Percentiles rank a stretch among this genome's conserved stretches.
Conservation (phyloP, 2,888 invertebrate genomes). For the Liopterus haemorrhoidalis region DNA sequence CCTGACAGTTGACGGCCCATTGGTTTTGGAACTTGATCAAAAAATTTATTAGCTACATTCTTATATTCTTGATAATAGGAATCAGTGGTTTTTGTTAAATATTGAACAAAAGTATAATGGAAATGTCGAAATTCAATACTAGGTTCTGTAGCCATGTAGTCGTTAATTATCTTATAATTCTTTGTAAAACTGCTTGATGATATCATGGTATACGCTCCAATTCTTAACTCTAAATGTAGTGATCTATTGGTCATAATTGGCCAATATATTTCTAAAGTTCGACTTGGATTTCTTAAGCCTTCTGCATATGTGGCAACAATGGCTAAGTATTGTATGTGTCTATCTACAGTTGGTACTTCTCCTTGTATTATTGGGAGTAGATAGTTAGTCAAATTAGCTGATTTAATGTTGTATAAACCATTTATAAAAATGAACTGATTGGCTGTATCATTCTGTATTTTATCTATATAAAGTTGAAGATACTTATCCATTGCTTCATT, state of each 20-base stretch:
- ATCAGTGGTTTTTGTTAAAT: conserved; percentile 43
- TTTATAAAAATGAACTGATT: too few relatives aligned
- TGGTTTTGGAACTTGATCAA: conserved; percentile 40
- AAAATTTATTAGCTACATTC: conserved; percentile 39
- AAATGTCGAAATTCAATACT: conserved; percentile 49
- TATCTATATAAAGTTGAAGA: too few relatives aligned
- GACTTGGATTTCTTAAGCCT: conserved; percentile 32
- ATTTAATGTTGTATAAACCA: conserved; percentile 46
- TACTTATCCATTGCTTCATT: too few relatives aligned
- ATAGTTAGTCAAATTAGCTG: too few relatives aligned
- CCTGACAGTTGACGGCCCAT: conserved; percentile 34
- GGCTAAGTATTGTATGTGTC: conserved; percentile 43
- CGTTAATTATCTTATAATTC: too few relatives aligned
- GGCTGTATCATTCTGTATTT: too few relatives aligned
- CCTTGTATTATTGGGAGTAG: too few relatives aligned
- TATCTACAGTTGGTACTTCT: conserved; percentile 34
- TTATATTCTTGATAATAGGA: conserved; percentile 41
- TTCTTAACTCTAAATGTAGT: conserved; percentile 44
- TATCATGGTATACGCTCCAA: conserved; percentile 45
- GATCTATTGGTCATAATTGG: conserved; percentile 45
- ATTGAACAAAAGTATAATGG: conserved; percentile 46
- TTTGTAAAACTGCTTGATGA: too few relatives aligned
- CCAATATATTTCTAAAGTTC: conserved; percentile 44
- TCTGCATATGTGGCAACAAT: conserved; percentile 43
- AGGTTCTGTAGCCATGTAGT: conserved; percentile 44